Conservation (phyloP, 2,888 invertebrate genomes). For the Metellina segmentata region DNA sequence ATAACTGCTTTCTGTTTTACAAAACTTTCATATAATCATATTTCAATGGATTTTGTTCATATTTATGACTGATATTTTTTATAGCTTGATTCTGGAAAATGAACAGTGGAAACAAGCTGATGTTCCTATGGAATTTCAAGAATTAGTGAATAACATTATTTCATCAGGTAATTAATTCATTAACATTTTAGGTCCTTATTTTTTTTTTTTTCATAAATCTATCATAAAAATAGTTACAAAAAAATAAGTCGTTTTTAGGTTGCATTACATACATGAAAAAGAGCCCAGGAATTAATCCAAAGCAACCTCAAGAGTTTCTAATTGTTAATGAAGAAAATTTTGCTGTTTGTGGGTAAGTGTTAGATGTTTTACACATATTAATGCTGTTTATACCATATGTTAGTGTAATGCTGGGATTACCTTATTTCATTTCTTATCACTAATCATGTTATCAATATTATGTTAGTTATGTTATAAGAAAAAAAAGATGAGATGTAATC, state of each 20-base stretch:
- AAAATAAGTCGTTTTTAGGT: conserved; percentile 78
- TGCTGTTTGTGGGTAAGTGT: conserved; percentile 82
- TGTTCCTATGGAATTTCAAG: conserved; percentile 93
- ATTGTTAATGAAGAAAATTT: conserved; percentile 81
- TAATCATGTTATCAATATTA: not conserved
- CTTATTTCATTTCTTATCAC: not conserved
- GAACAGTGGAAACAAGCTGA: conserved; percentile 97
- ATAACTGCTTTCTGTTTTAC: not conserved
- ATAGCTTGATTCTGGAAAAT: conserved; percentile 88
- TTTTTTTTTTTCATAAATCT: not conserved
- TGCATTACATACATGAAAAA: conserved; percentile 79
- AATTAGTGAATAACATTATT: conserved; percentile 88
- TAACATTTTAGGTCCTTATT: not conserved
- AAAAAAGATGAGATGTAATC: not conserved
- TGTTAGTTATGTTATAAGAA: not conserved
- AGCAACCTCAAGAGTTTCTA: conserved; percentile 80
- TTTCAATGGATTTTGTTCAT: not conserved
- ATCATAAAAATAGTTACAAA: too few species aligned
- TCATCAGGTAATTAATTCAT: conserved; percentile 80
- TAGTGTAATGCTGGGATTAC: not conserved
- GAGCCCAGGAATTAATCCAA: conserved; percentile 79
- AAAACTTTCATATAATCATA: not conserved
- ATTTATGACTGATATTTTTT: conserved; percentile 41
- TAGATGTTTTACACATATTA: not conserved
- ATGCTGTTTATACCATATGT: not conserved